Evolutionary conservation across 2,797 vertebrate species (phyloP).

Genomic region (Linurgus olivaceus): DNA sequence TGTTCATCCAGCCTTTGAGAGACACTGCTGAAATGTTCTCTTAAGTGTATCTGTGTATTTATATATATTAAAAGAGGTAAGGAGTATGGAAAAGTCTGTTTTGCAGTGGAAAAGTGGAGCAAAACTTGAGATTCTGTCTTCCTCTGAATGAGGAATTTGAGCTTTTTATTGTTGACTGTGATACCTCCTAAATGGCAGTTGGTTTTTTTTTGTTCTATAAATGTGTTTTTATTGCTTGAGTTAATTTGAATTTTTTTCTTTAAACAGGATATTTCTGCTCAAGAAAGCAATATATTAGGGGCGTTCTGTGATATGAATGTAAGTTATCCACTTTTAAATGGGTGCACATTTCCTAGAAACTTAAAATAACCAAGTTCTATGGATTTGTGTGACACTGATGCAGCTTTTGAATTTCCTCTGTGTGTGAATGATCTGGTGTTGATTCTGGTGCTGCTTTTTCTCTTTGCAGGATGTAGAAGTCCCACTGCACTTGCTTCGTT

Average conservation of each 20-base stretch:
- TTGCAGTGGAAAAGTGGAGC: not conserved
- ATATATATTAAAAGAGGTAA: not conserved
- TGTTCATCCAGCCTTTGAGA: not conserved
- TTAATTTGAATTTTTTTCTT: constrained; percentile 21
- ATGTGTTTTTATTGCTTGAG: not conserved
- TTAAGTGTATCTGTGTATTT: not conserved
- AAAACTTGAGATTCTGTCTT: not conserved
- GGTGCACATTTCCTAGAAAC: not conserved
- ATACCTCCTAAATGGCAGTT: not conserved
- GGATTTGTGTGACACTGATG: not conserved
- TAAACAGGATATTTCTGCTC: constrained; percentile 94
- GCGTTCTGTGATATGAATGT: constrained; percentile 99
- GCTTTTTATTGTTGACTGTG: not conserved
- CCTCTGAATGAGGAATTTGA: not conserved
- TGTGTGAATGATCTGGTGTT: not conserved
- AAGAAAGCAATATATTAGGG: constrained; percentile 98
- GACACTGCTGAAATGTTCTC: not conserved
- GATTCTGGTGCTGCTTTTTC: not conserved
- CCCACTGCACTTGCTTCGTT: constrained; percentile 95
- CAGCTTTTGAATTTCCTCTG: not conserved
- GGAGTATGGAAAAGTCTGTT: not conserved
- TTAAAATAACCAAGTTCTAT: not conserved
- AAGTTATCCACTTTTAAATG: constrained; percentile 74
- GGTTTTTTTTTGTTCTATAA: not conserved
- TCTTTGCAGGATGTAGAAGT: constrained; percentile 91